These are phyloP conservation scores for Osmerus mordax DNA, from an alignment of 2,113 vertebrate genomes.

Conservation along the genomic window DNA sequence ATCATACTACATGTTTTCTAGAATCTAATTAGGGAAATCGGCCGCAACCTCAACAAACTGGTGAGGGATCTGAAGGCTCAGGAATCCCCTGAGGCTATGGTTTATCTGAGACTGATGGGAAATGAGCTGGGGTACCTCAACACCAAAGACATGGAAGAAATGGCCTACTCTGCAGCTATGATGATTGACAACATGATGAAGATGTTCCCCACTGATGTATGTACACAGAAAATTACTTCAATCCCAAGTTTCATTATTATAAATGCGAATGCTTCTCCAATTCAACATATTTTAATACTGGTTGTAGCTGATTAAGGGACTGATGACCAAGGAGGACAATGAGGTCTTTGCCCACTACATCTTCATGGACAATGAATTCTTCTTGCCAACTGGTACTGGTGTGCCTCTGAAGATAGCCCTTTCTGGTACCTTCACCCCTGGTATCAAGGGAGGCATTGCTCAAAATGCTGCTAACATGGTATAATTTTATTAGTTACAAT, in stretches of 20 bases:
- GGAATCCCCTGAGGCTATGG: slow-evolving; percentile 81
- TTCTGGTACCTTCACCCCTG: slow-evolving; percentile 82
- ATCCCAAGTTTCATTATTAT: too few species aligned
- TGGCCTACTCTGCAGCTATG: slow-evolving; percentile 62
- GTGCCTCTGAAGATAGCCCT: slow-evolving; percentile 84
- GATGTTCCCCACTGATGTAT: slow-evolving; percentile 69
- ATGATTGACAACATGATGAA: slow-evolving; percentile 62
- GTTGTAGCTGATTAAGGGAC: slow-evolving; percentile 59
- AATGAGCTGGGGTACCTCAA: slow-evolving; percentile 89
- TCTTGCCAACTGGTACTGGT: slow-evolving; percentile 85
- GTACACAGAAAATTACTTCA: slow-evolving; percentile 3
- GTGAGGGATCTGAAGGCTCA: slow-evolving; percentile 72
- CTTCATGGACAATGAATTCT: slow-evolving; percentile 94
- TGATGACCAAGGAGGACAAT: slow-evolving; percentile 74
- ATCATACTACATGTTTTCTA: slow-evolving; percentile 59
- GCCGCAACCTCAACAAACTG: slow-evolving; percentile 78
- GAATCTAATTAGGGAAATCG: slow-evolving; percentile 77
- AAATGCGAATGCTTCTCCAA: too few species aligned
- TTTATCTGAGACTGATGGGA: slow-evolving; percentile 85
- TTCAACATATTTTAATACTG: too few species aligned
- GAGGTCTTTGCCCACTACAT: slow-evolving; percentile 90
- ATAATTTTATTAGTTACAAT: slow-evolving; percentile 38
- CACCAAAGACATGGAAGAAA: slow-evolving; percentile 74
- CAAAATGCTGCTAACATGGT: slow-evolving; percentile 75
- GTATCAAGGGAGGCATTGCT: slow-evolving; percentile 75